These are phyloP conservation scores for Leucopsar rothschildi DNA, from an alignment of 2,113 vertebrate species.

Conservation along the genomic window DNA sequence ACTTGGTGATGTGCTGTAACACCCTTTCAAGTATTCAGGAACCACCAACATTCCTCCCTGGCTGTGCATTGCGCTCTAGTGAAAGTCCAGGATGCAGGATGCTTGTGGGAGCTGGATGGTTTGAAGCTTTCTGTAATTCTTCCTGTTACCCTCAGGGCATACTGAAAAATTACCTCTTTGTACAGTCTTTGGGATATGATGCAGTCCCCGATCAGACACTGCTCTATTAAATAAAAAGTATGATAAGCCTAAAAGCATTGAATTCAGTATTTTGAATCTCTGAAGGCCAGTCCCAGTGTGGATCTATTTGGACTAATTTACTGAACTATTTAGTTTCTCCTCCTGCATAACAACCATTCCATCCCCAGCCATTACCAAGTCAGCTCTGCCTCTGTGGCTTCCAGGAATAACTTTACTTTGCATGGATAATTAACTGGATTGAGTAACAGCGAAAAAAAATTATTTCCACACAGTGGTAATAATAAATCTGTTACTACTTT, in stretches of 20 bases:
- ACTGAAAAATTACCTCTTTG: slow-evolving; percentile 36
- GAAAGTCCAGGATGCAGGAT: slow-evolving; percentile 7
- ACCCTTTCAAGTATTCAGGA: background rate
- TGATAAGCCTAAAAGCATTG: slow-evolving; percentile 56
- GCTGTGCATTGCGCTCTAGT: slow-evolving; percentile 24
- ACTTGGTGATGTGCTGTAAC: background rate
- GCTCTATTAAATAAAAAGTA: slow-evolving; percentile 42
- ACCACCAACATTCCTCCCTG: background rate
- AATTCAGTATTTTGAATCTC: slow-evolving; percentile 36
- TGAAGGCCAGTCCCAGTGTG: slow-evolving; percentile 23
- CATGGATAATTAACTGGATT: slow-evolving; percentile 67
- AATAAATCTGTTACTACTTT: slow-evolving; percentile 70
- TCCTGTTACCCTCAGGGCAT: slow-evolving; percentile 42
- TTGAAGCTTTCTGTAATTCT: slow-evolving; percentile 49
- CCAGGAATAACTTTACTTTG: slow-evolving; percentile 68
- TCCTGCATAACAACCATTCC: slow-evolving; percentile 47
- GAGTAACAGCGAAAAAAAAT: slow-evolving; percentile 40
- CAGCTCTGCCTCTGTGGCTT: slow-evolving; percentile 47
- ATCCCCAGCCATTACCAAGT: slow-evolving; percentile 29
- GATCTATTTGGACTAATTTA: slow-evolving; percentile 52
- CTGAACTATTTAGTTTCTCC: slow-evolving; percentile 34
- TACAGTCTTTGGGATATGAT: slow-evolving; percentile 44
- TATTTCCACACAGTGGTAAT: slow-evolving; percentile 63
- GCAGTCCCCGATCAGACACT: slow-evolving; percentile 15
- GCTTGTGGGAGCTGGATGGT: slow-evolving; percentile 19